Evolutionary conservation across 2,113 vertebrate species (phyloP).

Genomic region (Hirundichthys speculiger): DNA sequence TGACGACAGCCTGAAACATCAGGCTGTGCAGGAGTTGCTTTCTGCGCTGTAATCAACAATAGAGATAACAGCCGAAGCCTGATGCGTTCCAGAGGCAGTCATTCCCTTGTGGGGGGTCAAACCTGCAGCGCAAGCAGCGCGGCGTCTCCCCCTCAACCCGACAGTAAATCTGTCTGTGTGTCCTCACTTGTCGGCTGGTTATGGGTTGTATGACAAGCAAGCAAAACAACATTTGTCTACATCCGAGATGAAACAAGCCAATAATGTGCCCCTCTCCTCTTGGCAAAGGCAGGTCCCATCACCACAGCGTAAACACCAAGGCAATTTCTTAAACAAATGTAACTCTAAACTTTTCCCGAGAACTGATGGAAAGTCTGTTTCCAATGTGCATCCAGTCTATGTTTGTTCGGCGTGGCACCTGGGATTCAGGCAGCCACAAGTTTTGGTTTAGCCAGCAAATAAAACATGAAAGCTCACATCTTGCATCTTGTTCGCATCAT

Average conservation of each 20-base stretch:
- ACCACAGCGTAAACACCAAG: slow-evolving; percentile 58
- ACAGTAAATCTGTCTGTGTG: slow-evolving; percentile 55
- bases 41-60: slow-evolving; percentile 13
- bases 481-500: slow-evolving; percentile 35
- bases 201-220: slow-evolving; percentile 57
- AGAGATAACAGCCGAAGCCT: slow-evolving; percentile 5
- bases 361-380: slow-evolving; percentile 51
- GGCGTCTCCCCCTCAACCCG: slow-evolving; percentile 30
- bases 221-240: slow-evolving; percentile 69
- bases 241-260: slow-evolving; percentile 58
- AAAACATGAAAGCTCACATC: slow-evolving; percentile 37
- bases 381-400: slow-evolving; percentile 44
- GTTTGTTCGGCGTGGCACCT: slow-evolving; percentile 40
- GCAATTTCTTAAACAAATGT: slow-evolving; percentile 63
- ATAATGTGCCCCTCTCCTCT: slow-evolving; percentile 41
- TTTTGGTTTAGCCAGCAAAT: slow-evolving; percentile 22
- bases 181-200: slow-evolving; percentile 54
- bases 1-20: slow-evolving; percentile 11
- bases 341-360: slow-evolving; percentile 52
- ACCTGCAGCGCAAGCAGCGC: slow-evolving; percentile 13
- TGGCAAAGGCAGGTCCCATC: slow-evolving; percentile 45
- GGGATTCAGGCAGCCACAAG: slow-evolving; percentile 33
- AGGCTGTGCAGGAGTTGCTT: slow-evolving; percentile 26
- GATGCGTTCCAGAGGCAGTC: slow-evolving; percentile 25
- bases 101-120: not conserved